Evolutionary conservation across 2,888 invertebrate species (phyloP).

Genomic region (Dasypogon diadema): DNA sequence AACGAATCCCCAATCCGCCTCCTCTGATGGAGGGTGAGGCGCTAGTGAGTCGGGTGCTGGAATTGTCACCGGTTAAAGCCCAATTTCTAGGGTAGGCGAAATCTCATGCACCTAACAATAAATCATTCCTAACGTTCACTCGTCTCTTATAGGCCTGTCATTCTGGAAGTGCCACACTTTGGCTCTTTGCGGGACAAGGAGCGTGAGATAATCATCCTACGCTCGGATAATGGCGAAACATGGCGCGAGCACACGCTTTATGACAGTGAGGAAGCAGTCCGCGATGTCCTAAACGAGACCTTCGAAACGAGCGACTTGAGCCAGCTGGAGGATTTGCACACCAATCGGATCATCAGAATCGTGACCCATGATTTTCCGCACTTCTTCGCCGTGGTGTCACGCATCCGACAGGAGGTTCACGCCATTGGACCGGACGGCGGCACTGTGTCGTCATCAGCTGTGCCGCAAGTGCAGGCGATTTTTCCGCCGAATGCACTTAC

Average conservation of each 20-base stretch:
- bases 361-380: conserved; percentile 97
- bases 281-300: conserved; percentile 93
- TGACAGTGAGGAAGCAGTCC: conserved; percentile 87
- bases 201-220: conserved; percentile 94
- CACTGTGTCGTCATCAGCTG: conserved; percentile 93
- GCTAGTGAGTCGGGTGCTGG: conserved; percentile 91
- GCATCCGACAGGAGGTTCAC: conserved; percentile 96
- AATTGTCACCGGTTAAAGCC: conserved; percentile 95
- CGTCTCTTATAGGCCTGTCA: conserved; percentile 77
- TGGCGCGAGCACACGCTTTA: conserved; percentile 96
- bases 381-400: conserved; percentile 96
- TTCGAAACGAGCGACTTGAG: conserved; percentile 82
- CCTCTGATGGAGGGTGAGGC: conserved; percentile 99
- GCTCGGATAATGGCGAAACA: conserved; percentile 97
- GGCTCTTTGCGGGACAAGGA: conserved; percentile 94
- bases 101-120: background rate
- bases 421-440: conserved; percentile 98
- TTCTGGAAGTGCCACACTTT: conserved; percentile 97
- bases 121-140: background rate
- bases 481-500: conserved; percentile 97
- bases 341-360: conserved; percentile 92
- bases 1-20: conserved; percentile 81
- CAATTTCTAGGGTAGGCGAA: conserved; percentile 90
- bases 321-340: conserved; percentile 85
- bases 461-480: conserved; percentile 85